Conservation (phyloP, 1,140 invertebrate species). For the Conus betulinus region DNA sequence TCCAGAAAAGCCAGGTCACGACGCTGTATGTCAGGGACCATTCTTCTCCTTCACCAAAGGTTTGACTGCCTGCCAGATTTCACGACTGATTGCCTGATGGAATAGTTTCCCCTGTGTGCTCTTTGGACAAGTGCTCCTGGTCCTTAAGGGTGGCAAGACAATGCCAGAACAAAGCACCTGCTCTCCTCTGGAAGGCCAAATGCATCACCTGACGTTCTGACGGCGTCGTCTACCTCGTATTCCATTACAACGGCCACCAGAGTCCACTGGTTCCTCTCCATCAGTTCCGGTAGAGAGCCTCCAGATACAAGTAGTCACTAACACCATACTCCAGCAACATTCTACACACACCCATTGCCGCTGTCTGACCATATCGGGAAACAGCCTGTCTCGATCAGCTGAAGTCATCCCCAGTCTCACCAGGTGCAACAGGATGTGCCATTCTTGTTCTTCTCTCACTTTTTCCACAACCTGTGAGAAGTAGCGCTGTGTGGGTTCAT, state of each 20-base stretch:
- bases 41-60: not conserved
- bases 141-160: not conserved
- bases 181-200: not conserved
- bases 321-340: constrained; percentile 3
- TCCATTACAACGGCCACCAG: constrained; percentile 14
- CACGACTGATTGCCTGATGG: constrained; percentile 5
- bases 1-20: not conserved
- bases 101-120: not conserved
- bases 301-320: not conserved
- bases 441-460: not conserved
- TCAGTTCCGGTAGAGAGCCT: not conserved
- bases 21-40: not conserved
- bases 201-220: not conserved
- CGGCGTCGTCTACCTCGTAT: not conserved
- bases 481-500: not conserved
- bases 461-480: not conserved
- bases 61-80: constrained; percentile 4
- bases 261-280: constrained; percentile 6
- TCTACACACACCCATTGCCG: constrained; percentile 12
- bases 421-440: constrained; percentile 12
- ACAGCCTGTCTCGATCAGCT: not conserved
- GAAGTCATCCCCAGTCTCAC: not conserved
- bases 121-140: too few relatives aligned
- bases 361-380: not conserved
- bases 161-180: not conserved